A percentile compares a stretch with the other conserved stretches of the same genome.
Conservation (phyloP, 2,888 invertebrate species). For the Amphipyra berbera region DNA sequence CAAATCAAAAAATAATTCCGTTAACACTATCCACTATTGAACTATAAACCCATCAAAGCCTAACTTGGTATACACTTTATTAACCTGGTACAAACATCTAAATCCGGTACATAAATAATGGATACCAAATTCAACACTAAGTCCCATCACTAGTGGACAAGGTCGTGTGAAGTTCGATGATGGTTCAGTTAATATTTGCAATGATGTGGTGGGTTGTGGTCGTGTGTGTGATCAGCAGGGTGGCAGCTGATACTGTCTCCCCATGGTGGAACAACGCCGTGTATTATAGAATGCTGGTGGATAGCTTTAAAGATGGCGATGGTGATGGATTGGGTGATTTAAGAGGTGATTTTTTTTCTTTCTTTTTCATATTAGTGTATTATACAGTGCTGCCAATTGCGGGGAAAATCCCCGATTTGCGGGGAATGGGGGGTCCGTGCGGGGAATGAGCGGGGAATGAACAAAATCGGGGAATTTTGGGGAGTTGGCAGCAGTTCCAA, state of each 20-base stretch:
- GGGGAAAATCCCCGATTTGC: too few species aligned
- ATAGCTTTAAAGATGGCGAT: conserved; percentile 95
- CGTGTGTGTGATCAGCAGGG: conserved; percentile 59
- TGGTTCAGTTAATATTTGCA: conserved; percentile 20
- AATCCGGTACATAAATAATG: conserved; percentile 22
- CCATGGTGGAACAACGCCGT: conserved; percentile 95
- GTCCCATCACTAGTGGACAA: conserved; percentile 48
- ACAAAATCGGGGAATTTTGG: too few species aligned
- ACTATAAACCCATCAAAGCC: conserved; percentile 23
- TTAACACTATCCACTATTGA: conserved; percentile 35
- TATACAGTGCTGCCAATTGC: too few species aligned
- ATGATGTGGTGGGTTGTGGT: conserved; percentile 71
- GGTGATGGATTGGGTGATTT: conserved; percentile 97
- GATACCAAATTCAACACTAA: conserved; percentile 1
- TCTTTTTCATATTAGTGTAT: too few species aligned
- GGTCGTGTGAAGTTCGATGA: conserved; percentile 21
- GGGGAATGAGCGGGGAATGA: too few species aligned
- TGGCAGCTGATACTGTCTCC: conserved; percentile 33
- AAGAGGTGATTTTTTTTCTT: conserved; percentile 85
- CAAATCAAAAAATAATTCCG: conserved; percentile 40
- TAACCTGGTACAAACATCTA: conserved; percentile 1
- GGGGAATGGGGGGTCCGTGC: too few species aligned
- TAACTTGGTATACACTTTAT: not conserved
- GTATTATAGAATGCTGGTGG: conserved; percentile 95
- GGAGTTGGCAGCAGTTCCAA: too few species aligned